phyloP scores from a whole-genome alignment of 2,797 vertebrate species.

The Loris lydekkerianus region DNA sequence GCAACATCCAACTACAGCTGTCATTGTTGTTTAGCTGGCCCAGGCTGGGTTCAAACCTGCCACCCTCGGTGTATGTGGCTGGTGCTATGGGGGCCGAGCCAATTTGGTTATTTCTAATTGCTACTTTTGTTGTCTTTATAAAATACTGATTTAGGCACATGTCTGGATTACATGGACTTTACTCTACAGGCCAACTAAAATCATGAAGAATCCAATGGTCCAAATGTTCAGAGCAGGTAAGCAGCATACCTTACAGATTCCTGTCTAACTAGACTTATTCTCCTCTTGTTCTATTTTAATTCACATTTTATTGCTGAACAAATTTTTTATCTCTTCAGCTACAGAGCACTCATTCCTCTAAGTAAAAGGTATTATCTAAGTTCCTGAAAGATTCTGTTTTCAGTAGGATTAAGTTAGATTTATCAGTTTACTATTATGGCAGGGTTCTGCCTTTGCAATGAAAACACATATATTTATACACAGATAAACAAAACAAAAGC shows the following conservation, averaged over 20 bases:
- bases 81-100: no score
- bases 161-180: neutral
- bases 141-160: neutral
- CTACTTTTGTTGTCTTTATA: neutral
- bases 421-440: neutral
- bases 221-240: neutral
- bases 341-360: neutral
- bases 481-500: neutral
- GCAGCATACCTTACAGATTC: neutral
- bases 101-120: neutral
- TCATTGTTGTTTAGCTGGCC: no score
- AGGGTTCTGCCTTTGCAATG: neutral
- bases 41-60: no score
- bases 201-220: neutral
- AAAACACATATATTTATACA: neutral
- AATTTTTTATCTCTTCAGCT: neutral
- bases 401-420: neutral
- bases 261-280: neutral
- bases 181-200: neutral
- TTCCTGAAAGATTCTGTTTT: conserved; percentile 9
- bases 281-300: neutral
- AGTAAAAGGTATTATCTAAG: neutral
- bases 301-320: neutral
- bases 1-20: no score
- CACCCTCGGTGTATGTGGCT: no score